phyloP scores from a whole-genome alignment of 2,888 invertebrate genomes.

The Epistrophe grossulariae region DNA sequence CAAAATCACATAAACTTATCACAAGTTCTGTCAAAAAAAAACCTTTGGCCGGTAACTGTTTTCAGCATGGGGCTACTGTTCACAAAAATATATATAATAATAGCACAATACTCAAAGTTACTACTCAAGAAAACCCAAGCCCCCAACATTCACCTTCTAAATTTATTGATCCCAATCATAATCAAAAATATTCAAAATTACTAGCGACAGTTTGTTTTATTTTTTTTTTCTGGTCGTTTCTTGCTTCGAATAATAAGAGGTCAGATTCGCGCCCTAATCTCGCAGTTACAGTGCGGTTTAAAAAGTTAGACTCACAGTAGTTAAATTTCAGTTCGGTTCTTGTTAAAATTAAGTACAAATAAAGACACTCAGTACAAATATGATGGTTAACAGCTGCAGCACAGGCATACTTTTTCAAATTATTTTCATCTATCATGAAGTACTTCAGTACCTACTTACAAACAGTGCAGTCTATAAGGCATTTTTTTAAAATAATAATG shows the following conservation, averaged over 20 bases:
- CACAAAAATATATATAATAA: conserved; percentile 1
- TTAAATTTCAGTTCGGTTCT: too few species aligned
- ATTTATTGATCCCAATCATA: conserved; percentile 59
- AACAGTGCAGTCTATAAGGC: too few species aligned
- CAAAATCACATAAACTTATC: conserved; percentile 34
- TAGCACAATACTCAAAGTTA: not conserved
- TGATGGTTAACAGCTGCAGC: too few species aligned
- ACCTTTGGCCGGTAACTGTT: conserved; percentile 17
- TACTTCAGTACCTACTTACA: too few species aligned
- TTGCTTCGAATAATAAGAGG: conserved; percentile 45
- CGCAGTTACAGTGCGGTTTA: not conserved
- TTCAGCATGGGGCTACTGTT: conserved; percentile 30
- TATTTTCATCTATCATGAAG: too few species aligned
- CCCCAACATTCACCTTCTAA: conserved; percentile 49
- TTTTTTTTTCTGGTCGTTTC: not conserved
- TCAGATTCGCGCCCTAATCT: conserved; percentile 45
- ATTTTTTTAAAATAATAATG: too few species aligned
- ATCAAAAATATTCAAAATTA: conserved; percentile 44
- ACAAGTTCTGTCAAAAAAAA: conserved; percentile 15
- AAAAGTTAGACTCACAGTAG: not conserved
- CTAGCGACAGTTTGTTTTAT: conserved; percentile 38
- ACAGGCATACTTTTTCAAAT: too few species aligned
- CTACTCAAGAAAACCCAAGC: conserved; percentile 17
- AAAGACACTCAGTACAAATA: too few species aligned
- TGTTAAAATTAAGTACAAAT: too few species aligned